A percentile compares a stretch with the other conserved stretches of the same genome.
These are phyloP conservation scores for Pristionchus arcanus DNA, from an alignment of 2,888 invertebrate species.

Conservation along the genomic window DNA sequence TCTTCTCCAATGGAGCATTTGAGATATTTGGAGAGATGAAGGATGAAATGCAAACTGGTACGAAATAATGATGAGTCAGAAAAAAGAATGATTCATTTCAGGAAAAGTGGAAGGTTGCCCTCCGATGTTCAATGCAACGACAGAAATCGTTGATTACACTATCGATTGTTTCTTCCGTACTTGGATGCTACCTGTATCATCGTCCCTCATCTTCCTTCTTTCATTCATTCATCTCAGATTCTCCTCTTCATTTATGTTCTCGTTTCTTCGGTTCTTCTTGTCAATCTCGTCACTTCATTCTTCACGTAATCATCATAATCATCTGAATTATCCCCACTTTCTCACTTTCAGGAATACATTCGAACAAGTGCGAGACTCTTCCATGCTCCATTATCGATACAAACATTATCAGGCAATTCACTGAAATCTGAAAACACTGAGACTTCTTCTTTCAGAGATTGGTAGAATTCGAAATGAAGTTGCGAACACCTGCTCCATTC, in stretches of 20 bases:
- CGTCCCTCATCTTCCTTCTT: not conserved
- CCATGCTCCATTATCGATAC: slow-evolving; percentile 67
- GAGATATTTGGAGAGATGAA: slow-evolving; percentile 68
- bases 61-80: not conserved
- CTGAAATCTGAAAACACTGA: too few species aligned
- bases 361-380: slow-evolving; percentile 65
- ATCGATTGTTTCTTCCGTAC: slow-evolving; percentile 62
- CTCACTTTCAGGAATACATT: slow-evolving; percentile 65
- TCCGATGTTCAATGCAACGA: slow-evolving; percentile 57
- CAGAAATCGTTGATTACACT: slow-evolving; percentile 61
- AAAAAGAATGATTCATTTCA: not conserved
- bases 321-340: too few species aligned
- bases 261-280: slow-evolving; percentile 65
- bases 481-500: slow-evolving; percentile 63
- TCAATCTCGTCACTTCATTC: slow-evolving; percentile 67
- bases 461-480: slow-evolving; percentile 62
- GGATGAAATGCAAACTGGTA: slow-evolving; percentile 62
- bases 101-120: slow-evolving; percentile 61
- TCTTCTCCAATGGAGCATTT: slow-evolving; percentile 67
- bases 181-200: slow-evolving; percentile 34
- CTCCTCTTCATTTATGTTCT: slow-evolving; percentile 66
- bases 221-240: slow-evolving; percentile 52
- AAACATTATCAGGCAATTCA: slow-evolving; percentile 59
- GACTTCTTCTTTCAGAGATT: slow-evolving; percentile 9
- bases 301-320: slow-evolving; percentile 58